Percentiles rank a stretch among this genome's conserved stretches.
Conservation (phyloP, 2,113 vertebrate species). For the Protomyctophum bolini region DNA sequence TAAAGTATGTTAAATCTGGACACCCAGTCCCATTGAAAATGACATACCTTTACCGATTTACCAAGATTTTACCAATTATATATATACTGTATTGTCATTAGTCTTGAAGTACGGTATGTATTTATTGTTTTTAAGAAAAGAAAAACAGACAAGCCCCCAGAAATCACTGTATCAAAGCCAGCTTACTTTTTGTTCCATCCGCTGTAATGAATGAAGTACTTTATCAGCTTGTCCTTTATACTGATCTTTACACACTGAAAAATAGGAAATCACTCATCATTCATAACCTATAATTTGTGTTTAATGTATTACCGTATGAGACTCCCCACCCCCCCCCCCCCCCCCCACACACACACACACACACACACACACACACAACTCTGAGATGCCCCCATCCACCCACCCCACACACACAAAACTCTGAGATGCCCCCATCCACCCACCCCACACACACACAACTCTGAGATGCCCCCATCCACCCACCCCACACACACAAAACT, state of each 20-base stretch:
- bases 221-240: conserved; percentile 99
- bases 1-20: neutral
- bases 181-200: conserved; percentile 99
- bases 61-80: neutral
- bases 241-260: conserved; percentile 97
- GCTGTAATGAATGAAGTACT: conserved; percentile 99
- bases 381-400: too few species aligned
- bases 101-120: neutral
- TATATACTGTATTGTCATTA: neutral
- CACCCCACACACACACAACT: too few species aligned
- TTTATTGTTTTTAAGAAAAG: too few species aligned
- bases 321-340: too few species aligned
- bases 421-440: too few species aligned
- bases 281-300: neutral
- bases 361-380: too few species aligned
- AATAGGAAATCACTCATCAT: conserved; percentile 31
- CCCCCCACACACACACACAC: too few species aligned
- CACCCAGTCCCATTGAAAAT: neutral
- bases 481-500: too few species aligned
- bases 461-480: too few species aligned
- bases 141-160: too few species aligned
- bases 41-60: neutral
- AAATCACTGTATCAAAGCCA: neutral
- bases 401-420: too few species aligned
- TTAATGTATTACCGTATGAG: too few species aligned